phyloP scores from a whole-genome alignment of 2,113 vertebrate species.

The Brachyhypopomus gauderio region DNA sequence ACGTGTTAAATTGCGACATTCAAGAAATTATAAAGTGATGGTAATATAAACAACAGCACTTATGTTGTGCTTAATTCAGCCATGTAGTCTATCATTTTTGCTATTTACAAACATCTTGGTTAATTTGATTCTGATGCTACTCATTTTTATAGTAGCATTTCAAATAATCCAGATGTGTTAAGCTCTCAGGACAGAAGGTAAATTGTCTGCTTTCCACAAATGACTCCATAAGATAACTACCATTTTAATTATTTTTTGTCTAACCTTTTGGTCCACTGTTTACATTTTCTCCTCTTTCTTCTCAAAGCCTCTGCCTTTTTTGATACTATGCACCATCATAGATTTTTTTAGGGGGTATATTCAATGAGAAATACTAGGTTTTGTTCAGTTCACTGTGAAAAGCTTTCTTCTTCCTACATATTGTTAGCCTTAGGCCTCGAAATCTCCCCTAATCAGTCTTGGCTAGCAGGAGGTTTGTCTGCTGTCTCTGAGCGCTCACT shows the following conservation, averaged over 20 bases:
- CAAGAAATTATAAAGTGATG: not conserved
- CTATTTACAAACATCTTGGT: not conserved
- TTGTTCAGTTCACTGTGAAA: constrained; percentile 66
- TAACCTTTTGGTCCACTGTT: constrained; percentile 2
- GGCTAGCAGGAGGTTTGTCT: constrained; percentile 34
- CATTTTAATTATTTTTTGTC: constrained; percentile 49
- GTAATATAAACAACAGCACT: not conserved
- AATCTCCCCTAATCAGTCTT: constrained; percentile 40
- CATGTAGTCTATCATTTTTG: not conserved
- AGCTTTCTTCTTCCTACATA: constrained; percentile 46
- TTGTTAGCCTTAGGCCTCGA: constrained; percentile 47
- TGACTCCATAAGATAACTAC: constrained; percentile 27
- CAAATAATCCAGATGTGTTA: constrained; percentile 15
- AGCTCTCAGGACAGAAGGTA: constrained; percentile 40
- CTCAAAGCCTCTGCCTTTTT: constrained; percentile 16
- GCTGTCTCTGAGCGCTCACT: constrained; percentile 45
- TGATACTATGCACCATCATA: constrained; percentile 69
- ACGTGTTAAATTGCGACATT: not conserved
- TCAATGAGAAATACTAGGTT: constrained; percentile 49
- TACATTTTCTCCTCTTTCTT: constrained; percentile 26
- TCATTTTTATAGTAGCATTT: constrained; percentile 41
- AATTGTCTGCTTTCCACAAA: constrained; percentile 9
- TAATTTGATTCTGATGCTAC: constrained; percentile 22
- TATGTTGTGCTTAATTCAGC: not conserved
- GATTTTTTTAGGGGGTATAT: constrained; percentile 2